Evolutionary conservation across 2,888 invertebrate species (phyloP), one percentile per base, ranked within the genome.

Genomic region (Lagria hirta): DNA sequence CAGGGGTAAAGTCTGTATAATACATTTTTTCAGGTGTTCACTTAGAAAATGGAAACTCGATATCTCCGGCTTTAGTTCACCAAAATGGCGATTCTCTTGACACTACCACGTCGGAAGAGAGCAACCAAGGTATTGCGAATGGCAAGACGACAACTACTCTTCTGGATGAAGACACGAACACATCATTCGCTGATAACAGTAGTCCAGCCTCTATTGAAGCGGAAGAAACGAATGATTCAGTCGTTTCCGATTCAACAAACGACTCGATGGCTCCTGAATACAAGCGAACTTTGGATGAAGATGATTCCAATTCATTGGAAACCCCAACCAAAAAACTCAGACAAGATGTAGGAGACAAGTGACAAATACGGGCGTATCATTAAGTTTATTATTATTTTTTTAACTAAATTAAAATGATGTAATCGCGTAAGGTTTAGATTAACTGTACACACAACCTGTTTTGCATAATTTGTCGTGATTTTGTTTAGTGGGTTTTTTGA

Each of bases 141-240:
- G 73, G 75, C 10, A 47, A 47, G 20, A 38, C 47, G 10, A 49
- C 43, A 10, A 51, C 42, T 14, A 38, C 51, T 27, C 79, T 81
- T 54, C 75, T 81, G 44, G 82, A 83, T 61, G 84, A 81, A 65
- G 85, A 85, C 67, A 84, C 85, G 26, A 78, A 81, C 55, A 83
- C 84, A 48, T 86, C 86, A 13, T 84, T 82, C 72, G 85, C 85
- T 42, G 85, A 86, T 68, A 86, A 86, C 70, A 86, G 86, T 68
- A 86, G 86, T 70, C 84, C 79, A 33, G 80, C 79, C 47, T 69
- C 70, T 15, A 61, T 66, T 30, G 64, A 71, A 38, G 74, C 74
- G 61, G 78, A 81, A 72, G 75, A 76, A 60, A 76, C 76, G 44
- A 76, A 76, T 55, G 77, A 76, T 58, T 74, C 74, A 37, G 67